Evolutionary conservation across 2,888 invertebrate genomes (phyloP), one percentile per base, ranked within the genome.

Genomic region (Candidula unifasciata): DNA sequence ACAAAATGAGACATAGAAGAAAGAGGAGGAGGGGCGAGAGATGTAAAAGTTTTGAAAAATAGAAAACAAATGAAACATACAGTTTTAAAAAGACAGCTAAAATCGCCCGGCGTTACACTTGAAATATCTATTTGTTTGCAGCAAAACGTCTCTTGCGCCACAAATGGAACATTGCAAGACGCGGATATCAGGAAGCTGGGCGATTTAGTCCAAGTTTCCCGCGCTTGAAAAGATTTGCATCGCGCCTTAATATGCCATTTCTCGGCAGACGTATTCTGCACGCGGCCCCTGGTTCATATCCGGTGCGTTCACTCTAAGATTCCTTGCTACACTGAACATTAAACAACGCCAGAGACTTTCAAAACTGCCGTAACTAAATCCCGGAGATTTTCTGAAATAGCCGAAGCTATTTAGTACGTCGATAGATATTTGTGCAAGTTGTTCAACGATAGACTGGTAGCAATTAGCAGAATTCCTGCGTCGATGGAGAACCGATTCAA

Each of bases 231-330:
- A 71, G 16, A 37, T 10, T 27, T 66, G 66, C 27, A 73, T 73
- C 0, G 37, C 13, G 6, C 8, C 73, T 44, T 73, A 44, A 44
- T 8, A 44, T 79, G 18, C 30, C 64, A n/a, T 24, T 24, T 74
- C 27, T 52, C 30, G 27, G 52, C 2, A 27, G 27, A 18, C n/a
- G 44, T 24, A 3, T 71, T 16, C 0, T 35, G 24, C 69, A 57
- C 80, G 60, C n/a, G 71, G 0, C 35, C 18, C 24, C 57, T 30
- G 24, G 69, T 80, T 71, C 69, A 80, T 54, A 69, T 80, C 80
- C 80, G 80, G 80, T 80, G 80, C 69, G 57, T 35, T 13, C 71
- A 5, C 27, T 52, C 35, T 16, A 5, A n/a, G 60, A 35, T 30
- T 33, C 35, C 52, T 57, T 54, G 24, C 13, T 2, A 37, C 21